Evolutionary conservation across 2,797 vertebrate genomes (phyloP).

Genomic region (Tadarida brasiliensis): DNA sequence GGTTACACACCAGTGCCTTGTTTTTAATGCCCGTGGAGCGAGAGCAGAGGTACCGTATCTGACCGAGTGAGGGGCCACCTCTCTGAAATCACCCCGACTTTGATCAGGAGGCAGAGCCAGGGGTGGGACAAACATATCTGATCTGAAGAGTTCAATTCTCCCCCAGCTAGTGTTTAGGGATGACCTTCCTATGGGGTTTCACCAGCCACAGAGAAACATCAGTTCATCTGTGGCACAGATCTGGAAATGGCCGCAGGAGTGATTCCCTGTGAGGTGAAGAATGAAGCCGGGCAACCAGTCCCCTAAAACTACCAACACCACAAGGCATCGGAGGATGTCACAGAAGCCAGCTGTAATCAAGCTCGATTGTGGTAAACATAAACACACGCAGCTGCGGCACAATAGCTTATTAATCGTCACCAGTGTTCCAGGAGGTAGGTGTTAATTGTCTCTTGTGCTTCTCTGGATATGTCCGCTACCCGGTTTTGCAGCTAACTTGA

Average conservation of each 20-base stretch:
- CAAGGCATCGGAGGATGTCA: neutral
- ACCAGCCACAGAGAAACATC: neutral
- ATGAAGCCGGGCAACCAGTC: neutral
- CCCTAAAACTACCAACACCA: neutral
- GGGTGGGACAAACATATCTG: neutral
- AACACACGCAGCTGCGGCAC: slow-evolving; percentile 62
- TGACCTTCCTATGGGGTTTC: neutral
- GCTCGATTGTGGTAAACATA: slow-evolving; percentile 52
- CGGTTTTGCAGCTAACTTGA: slow-evolving; percentile 3
- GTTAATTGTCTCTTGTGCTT: slow-evolving; percentile 50
- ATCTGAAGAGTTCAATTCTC: slow-evolving; percentile 54
- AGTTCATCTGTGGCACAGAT: neutral
- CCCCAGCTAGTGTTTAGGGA: slow-evolving; percentile 23
- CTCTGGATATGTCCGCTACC: slow-evolving; percentile 26
- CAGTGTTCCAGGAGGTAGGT: slow-evolving; percentile 57
- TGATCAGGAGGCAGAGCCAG: slow-evolving; percentile 36
- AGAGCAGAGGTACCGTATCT: neutral
- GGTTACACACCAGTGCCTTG: neutral
- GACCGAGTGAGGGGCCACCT: neutral
- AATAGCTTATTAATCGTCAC: slow-evolving; percentile 29
- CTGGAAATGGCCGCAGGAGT: neutral
- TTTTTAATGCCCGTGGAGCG: neutral
- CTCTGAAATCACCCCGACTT: slow-evolving; percentile 46
- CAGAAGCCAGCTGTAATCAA: slow-evolving; percentile 69
- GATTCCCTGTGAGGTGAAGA: slow-evolving; percentile 4